Base-by-base conservation (phyloP, 2,113 vertebrate species). In the Datnioides undecimradiatus region DNA sequence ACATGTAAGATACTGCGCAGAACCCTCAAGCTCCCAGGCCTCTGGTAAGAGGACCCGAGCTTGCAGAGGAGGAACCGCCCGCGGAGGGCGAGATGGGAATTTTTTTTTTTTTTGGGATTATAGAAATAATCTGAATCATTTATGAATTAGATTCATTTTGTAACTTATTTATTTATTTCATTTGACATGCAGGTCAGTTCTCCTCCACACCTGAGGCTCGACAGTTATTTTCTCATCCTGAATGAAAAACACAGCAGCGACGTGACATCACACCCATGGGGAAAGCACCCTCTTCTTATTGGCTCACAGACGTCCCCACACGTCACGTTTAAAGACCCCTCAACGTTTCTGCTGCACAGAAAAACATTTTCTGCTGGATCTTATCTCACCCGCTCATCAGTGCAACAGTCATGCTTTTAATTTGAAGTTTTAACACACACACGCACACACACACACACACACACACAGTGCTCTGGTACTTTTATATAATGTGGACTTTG, bases 401-500 rank as follows among this genome's bases (percentile, higher is more conserved):
- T 12, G 46, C 48, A 16, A 3, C 25, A 3, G 8, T 9, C 55
- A 36, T 34, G 31, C 41, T 46, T 48, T 48, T 65, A 48, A 34
- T 66, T 10, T 51, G n/a, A 51, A 19, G 19, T 27, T 17, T 51
- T 6, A 16, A 36, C 31, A 36, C 31, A 36, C 31, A 29, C 48
- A 38, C n/a, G 10, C n/a, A 38, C 65, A 68, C 65, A 40, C n/a
- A 67, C 19, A 25, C 64, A 67, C 49, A 51, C 33, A 38, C 33
- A 68, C n/a, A 34, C 63, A 34, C 29, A 21, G 40, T 19, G 67
- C 71, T 62, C 13, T 67, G 76, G 60, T 66, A 71, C 63, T 31
- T 84, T 81, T 83, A 76, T 57, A 76, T 77, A 84, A 72, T 40
- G 49, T 85, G 71, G 34, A 85, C 66, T 85, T 79, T 16, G 71